phyloP scores from a whole-genome alignment of 2,797 vertebrate genomes.

The Anguilla megastoma region DNA sequence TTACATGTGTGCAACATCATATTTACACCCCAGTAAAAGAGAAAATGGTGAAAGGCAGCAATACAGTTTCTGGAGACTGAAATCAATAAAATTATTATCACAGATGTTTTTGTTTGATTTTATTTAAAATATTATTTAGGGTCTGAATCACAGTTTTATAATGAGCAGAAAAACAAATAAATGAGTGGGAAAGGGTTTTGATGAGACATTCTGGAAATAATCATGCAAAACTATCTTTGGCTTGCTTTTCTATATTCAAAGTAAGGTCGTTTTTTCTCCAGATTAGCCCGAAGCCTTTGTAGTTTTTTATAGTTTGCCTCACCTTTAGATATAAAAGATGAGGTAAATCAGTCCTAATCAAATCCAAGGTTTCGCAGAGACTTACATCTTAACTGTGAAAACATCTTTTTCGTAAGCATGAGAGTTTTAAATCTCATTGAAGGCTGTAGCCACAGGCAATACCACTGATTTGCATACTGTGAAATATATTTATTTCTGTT shows the following conservation, averaged over 20 bases:
- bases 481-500: conserved; percentile 10
- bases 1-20: no score
- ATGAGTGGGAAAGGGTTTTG: no score
- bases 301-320: not conserved
- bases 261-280: not conserved
- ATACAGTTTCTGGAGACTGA: no score
- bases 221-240: not conserved
- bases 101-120: no score
- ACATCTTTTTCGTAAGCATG: not conserved
- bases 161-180: no score
- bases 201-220: not conserved
- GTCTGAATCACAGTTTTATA: no score
- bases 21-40: no score
- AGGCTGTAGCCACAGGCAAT: not conserved
- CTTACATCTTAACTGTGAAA: not conserved
- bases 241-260: not conserved
- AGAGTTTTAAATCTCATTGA: not conserved
- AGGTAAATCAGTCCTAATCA: not conserved
- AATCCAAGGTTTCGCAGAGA: not conserved
- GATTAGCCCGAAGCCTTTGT: not conserved
- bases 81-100: no score
- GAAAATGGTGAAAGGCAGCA: no score
- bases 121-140: no score
- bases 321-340: not conserved
- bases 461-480: not conserved